Evolutionary conservation across 2,888 invertebrate species (phyloP), one percentile per base, ranked within the genome.

Genomic region (Lathronympha strigana): DNA sequence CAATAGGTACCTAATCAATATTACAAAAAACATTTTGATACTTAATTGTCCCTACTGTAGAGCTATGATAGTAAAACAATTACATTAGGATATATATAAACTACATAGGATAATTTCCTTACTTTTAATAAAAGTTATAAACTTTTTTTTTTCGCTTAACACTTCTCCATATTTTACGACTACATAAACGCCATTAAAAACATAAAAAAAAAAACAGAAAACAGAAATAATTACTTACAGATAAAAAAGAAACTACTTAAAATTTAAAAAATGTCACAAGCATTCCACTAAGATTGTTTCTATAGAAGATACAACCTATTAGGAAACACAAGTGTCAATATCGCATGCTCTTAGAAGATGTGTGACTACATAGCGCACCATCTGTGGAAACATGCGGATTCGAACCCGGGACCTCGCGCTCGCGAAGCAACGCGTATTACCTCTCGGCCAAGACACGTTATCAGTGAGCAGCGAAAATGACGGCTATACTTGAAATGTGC

Each of bases 341-440:
- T 89, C 69, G 90, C 90, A 90, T 90, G 87, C 80, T 86, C 88
- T 89, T 88, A 88, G 88, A 86, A 88, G 88, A 81, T 75, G 68
- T 43, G 77, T 80, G 74, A 72, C 82, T 84, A 88, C 71, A 71
- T 76, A 83, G 76, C 72, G 50, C 79, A 84, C 79, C 69, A 76
- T 83, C 89, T 86, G 89, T 90, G 87, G 88, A 87, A 88, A 80
- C 86, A 89, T 87, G 88, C 68, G 57, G 83, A 71, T 68, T 85
- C 76, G 88, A 88, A 86, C 88, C 74, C 64, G 55, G 69, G 70
- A 63, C 74, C 54, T 47, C 47, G 47, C 54, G 69, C 67, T 68
- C 68, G 55, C 63, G 61, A 51, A 45, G 58, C 36, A 3, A 54
- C 40, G 33, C 11, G 23, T 13, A 2, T 13, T 61, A 63, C 72